Evolutionary conservation across 1,140 invertebrate genomes (phyloP).

Genomic region (Cyrtorhinus lividipennis): DNA sequence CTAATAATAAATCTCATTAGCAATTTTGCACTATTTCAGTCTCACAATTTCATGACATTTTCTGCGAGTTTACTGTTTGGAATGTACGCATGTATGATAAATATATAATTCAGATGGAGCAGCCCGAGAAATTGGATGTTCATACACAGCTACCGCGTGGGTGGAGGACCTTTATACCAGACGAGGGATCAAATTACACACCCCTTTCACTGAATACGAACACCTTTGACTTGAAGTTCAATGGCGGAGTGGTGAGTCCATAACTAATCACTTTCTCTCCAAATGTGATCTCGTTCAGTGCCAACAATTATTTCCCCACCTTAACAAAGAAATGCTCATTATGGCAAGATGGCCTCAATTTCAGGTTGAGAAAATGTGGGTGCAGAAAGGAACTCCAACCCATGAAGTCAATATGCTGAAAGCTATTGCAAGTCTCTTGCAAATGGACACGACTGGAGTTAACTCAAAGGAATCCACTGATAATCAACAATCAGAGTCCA

Average conservation of each 20-base stretch:
- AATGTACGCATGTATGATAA: too few species aligned
- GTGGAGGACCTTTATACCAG: slow-evolving; percentile 32
- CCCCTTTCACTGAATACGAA: slow-evolving; percentile 34
- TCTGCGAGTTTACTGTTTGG: too few species aligned
- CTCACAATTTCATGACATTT: too few species aligned
- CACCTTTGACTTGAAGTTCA: not conserved
- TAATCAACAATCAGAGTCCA: slow-evolving; percentile 35
- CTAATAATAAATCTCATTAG: too few species aligned
- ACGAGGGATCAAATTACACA: slow-evolving; percentile 34
- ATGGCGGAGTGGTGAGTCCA: slow-evolving; percentile 30
- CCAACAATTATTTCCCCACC: too few species aligned
- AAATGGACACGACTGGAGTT: slow-evolving; percentile 39
- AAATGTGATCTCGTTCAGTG: too few species aligned
- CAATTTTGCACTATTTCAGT: too few species aligned
- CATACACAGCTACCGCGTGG: slow-evolving; percentile 35
- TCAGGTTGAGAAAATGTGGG: slow-evolving; percentile 35
- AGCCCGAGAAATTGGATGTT: slow-evolving; percentile 38
- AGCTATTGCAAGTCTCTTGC: slow-evolving; percentile 43
- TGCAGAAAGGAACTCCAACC: slow-evolving; percentile 35
- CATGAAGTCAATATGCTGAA: slow-evolving; percentile 51
- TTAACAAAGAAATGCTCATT: too few species aligned
- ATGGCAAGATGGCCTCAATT: too few species aligned
- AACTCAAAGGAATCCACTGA: slow-evolving; percentile 30
- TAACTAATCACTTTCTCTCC: slow-evolving; percentile 25
- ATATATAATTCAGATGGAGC: too few species aligned